Evolutionary conservation across 2,888 invertebrate genomes (phyloP).

Genomic region (Cremastinae sp.): DNA sequence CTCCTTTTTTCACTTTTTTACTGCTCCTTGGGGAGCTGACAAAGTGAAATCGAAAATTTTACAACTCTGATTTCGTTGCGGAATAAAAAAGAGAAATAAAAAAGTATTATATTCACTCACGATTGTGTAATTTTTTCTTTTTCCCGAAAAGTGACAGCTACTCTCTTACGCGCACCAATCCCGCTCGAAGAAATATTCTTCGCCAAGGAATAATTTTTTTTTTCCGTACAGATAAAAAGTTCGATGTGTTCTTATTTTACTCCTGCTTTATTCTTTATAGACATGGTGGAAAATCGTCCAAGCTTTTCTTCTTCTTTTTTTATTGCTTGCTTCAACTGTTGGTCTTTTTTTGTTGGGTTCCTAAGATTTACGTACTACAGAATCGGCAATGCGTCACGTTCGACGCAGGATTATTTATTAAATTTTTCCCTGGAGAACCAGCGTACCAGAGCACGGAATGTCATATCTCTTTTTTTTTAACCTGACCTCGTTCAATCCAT

Average conservation of each 20-base stretch:
- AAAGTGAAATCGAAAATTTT: conserved; percentile 35
- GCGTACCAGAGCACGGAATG: conserved; percentile 20
- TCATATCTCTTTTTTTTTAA: conserved; percentile 32
- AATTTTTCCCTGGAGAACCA: conserved; percentile 55
- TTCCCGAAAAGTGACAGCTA: neutral
- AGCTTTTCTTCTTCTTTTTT: conserved; percentile 11
- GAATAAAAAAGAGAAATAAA: no score
- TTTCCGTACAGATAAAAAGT: neutral
- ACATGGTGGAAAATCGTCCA: conserved; percentile 43
- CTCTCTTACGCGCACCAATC: neutral
- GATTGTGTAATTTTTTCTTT: no score
- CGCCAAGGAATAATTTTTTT: neutral
- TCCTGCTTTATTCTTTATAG: conserved; percentile 34
- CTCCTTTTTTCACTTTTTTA: neutral
- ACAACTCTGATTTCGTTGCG: neutral
- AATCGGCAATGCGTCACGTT: conserved; percentile 58
- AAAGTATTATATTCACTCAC: no score
- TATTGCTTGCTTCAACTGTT: neutral
- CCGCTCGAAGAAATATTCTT: neutral
- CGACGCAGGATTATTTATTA: conserved; percentile 61
- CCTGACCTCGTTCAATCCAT: conserved; percentile 49
- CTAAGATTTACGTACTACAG: conserved; percentile 56
- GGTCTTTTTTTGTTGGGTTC: conserved; percentile 17
- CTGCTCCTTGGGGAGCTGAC: conserved; percentile 43
- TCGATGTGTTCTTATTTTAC: conserved; percentile 10